Percentiles rank a stretch among this genome's conserved stretches.
phyloP scores from a whole-genome alignment of 1,140 invertebrate genomes.

The Diuraphis noxia region DNA sequence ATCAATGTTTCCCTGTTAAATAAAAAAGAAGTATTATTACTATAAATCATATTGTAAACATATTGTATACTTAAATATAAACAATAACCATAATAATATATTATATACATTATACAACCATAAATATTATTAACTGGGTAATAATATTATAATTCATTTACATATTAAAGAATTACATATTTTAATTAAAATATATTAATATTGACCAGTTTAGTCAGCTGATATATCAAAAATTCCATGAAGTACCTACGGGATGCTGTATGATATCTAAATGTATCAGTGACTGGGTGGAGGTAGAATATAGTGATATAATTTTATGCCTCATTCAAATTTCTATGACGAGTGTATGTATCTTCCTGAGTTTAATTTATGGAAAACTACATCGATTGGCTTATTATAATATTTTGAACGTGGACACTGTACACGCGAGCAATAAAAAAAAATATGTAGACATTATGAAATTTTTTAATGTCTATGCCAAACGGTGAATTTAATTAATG shows the following conservation, averaged over 20 bases:
- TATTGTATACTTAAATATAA: neutral
- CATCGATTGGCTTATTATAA: neutral
- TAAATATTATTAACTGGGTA: too few relatives aligned
- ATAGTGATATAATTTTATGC: neutral
- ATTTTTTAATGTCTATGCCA: neutral
- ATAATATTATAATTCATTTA: too few relatives aligned
- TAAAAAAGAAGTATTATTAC: too few relatives aligned
- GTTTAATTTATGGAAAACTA: neutral
- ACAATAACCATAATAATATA: neutral
- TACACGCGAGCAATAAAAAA: neutral
- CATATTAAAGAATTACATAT: too few relatives aligned
- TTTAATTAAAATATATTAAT: neutral
- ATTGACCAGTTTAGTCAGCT: neutral
- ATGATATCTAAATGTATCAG: neutral
- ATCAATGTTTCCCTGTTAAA: neutral
- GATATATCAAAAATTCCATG: neutral
- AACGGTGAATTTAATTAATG: neutral
- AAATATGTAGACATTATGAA: neutral
- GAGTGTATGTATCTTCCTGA: neutral
- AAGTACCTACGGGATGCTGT: accelerated
- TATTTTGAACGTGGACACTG: neutral
- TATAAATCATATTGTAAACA: too few relatives aligned
- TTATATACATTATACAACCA: too few relatives aligned
- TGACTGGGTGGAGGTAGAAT: too few relatives aligned
- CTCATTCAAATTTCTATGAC: neutral